Evolutionary conservation across 2,888 invertebrate genomes (phyloP), one percentile per base, ranked within the genome.

Genomic region (Euclidia mi): DNA sequence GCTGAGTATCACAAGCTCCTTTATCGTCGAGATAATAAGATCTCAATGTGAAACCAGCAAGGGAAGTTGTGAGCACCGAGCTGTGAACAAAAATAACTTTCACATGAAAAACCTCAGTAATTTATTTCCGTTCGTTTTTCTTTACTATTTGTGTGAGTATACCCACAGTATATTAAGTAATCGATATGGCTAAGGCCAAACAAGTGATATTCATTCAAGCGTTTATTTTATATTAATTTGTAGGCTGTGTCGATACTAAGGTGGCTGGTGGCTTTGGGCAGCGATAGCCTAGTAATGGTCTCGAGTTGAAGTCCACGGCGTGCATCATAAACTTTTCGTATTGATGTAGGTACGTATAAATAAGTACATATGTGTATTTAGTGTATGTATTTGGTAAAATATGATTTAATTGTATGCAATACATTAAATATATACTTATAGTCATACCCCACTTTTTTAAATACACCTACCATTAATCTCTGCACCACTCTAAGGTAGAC

Each of bases 11-110:
- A 29, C 47, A 20, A 2, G 40, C 37, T 40, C 42, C 44, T 44
- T 52, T 67, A 67, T 46, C 31, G 17, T 38, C 20, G 32, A 62
- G 38, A 58, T 66, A 67, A 66, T 66, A 50, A 67, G 41, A 66
- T 63, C 53, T 67, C 68, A 50, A 51, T 58, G 34, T 11, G 12
- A 41, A 67, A 63, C 63, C 52, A 55, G 35, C 34, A 11, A 20
- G 20, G 20, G 20, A 15, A 38, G n/a, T 38, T 18, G 49, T 17
- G 44, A 41, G 44, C 50, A 38, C 28, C 40, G 43, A 29, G 38
- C 15, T 32, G 43, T 31, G 20, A 7, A 56, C 37, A 25, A 47
- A 61, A 61, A 67, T 52, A 43, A 29, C 43, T 40, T 40, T 45
- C 42, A 44, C 35, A 32, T 35, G 38, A 49, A 56, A 40, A 57